These are phyloP conservation scores for Parasteatoda lunata DNA, from an alignment of 2,888 invertebrate species.

Conservation along the genomic window DNA sequence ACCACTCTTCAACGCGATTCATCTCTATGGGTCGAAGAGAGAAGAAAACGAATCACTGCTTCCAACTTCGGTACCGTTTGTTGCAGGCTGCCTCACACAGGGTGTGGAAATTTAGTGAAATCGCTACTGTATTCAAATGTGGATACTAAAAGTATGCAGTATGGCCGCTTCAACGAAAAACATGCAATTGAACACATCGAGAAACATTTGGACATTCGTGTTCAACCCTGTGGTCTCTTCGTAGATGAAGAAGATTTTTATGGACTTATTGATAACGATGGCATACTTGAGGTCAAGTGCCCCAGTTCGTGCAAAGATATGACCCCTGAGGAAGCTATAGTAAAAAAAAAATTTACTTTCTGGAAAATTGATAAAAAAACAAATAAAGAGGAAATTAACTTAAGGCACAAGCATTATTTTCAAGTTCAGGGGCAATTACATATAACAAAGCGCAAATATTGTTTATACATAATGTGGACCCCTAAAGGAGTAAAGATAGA, in stretches of 20 bases:
- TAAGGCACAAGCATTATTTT: conserved; percentile 10
- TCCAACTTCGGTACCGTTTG: conserved; percentile 11
- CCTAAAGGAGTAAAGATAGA: background rate
- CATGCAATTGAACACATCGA: background rate
- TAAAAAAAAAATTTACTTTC: conserved; percentile 4
- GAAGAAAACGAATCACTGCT: conserved; percentile 6
- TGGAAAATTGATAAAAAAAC: background rate
- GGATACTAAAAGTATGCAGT: background rate
- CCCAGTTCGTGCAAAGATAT: background rate
- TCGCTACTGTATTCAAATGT: background rate
- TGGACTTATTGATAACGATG: background rate
- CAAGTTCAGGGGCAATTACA: conserved; percentile 9
- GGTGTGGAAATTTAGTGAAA: conserved; percentile 4
- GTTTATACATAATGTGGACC: background rate
- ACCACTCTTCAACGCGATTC: background rate
- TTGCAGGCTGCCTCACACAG: background rate
- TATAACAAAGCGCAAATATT: conserved; percentile 5
- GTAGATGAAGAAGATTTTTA: background rate
- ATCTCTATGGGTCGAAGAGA: background rate
- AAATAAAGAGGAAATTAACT: background rate
- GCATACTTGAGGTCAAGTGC: background rate
- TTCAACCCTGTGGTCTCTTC: background rate
- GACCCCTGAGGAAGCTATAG: background rate
- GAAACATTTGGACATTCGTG: background rate
- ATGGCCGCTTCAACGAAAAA: background rate